A percentile compares a stretch with the other conserved stretches of the same genome.
Evolutionary conservation across 1,140 invertebrate species (phyloP).

Genomic region (Anastatus disparis): DNA sequence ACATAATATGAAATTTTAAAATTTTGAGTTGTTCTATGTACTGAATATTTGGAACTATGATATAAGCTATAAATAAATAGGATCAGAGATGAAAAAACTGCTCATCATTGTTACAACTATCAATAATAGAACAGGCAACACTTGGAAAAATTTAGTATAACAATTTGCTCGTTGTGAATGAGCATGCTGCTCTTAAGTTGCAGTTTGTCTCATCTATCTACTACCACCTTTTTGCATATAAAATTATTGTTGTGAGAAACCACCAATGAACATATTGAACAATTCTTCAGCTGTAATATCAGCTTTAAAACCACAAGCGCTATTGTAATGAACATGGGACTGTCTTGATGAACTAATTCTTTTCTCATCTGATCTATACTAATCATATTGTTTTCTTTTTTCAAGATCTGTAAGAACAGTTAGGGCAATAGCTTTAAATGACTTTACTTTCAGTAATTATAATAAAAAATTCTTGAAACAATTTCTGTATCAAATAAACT

Average conservation of each 20-base stretch:
- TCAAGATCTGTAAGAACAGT: conserved; percentile 91
- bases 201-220: too few species aligned
- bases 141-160: conserved; percentile 80
- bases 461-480: too few species aligned
- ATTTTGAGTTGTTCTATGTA: too few species aligned
- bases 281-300: conserved; percentile 97
- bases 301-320: conserved; percentile 86
- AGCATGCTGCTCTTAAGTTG: conserved; percentile 58
- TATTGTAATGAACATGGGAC: conserved; percentile 71
- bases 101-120: conserved; percentile 93
- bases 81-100: conserved; percentile 94
- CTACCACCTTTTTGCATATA: too few species aligned
- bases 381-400: conserved; percentile 95
- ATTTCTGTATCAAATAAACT: too few species aligned
- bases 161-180: conserved; percentile 68
- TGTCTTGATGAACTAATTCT: conserved; percentile 60
- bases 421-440: too few species aligned
- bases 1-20: too few species aligned
- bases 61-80: conserved; percentile 92
- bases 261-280: conserved; percentile 99
- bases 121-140: conserved; percentile 89
- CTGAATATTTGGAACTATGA: too few species aligned
- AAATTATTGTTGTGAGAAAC: conserved; percentile 77
- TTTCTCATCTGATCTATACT: conserved; percentile 79
- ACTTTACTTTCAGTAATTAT: too few species aligned